These are phyloP conservation scores for Pristionchus pacificus DNA, from an alignment of 1,140 invertebrate genomes.

Conservation along the genomic window DNA sequence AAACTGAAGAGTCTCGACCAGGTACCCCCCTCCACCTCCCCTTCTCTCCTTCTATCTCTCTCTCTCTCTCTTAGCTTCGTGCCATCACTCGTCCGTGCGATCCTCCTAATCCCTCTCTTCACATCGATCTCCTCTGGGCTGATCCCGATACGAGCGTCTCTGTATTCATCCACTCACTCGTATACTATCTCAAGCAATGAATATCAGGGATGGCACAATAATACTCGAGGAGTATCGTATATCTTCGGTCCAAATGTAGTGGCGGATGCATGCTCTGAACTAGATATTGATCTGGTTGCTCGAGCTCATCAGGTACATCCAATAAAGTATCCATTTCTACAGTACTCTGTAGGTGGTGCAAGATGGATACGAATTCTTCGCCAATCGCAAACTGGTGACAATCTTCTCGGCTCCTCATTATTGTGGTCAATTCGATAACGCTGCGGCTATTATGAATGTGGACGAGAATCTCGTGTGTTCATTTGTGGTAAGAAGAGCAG, in stretches of 20 bases:
- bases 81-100: slow-evolving; percentile 37
- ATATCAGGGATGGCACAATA: slow-evolving; percentile 62
- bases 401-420: slow-evolving; percentile 81
- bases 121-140: slow-evolving; percentile 85
- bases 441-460: slow-evolving; percentile 33
- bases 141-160: slow-evolving; percentile 70
- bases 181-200: neutral
- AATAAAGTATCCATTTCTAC: too few relatives aligned
- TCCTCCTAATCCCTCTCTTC: slow-evolving; percentile 31
- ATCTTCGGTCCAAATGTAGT: slow-evolving; percentile 54
- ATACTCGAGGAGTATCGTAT: slow-evolving; percentile 60
- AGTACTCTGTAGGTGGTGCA: too few relatives aligned
- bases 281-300: slow-evolving; percentile 26
- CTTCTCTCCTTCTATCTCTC: neutral
- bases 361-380: slow-evolving; percentile 96
- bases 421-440: slow-evolving; percentile 61
- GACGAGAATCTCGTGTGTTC: slow-evolving; percentile 33
- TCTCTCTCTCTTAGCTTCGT: slow-evolving; percentile 44
- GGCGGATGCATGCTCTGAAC: slow-evolving; percentile 20
- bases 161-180: slow-evolving; percentile 32
- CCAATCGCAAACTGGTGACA: slow-evolving; percentile 66
- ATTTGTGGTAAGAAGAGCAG: slow-evolving; percentile 15
- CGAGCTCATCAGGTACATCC: slow-evolving; percentile 33
- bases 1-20: slow-evolving; percentile 65
- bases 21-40: neutral